Base-by-base conservation (phyloP, 2,797 vertebrate species). In the Enteromius thamalakanensis region DNA sequence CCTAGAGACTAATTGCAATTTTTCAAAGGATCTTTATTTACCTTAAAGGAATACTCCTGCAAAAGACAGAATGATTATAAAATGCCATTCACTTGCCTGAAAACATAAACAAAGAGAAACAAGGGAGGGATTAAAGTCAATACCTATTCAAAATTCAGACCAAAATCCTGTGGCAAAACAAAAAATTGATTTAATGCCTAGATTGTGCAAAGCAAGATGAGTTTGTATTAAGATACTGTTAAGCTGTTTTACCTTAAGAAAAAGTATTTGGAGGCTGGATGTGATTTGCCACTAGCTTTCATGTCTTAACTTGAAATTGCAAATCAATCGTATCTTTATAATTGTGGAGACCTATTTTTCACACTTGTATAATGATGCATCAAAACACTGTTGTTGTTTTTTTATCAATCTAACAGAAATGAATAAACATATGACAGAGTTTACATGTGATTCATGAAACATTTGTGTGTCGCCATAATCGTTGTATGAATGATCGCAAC, bases 1-100 rank as follows among this genome's bases (percentile, higher is more conserved):
- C 14, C 58, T 75, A 49, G 62, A 49, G 62, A 49, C 67, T 1
- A 68, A 91, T 90, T 87, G 26, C 64, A 89, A 87, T 87, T 91
- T 92, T 91, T 85, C 85, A 88, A 74, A 90, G 87, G 87, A 91
- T 72, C 64, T 67, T 68, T 51, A 71, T 89, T 87, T 86, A 87
- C 80, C 87, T 79, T 88, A 89, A 89, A 90, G 90, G 86, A 89
- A 87, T 85, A 72, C 82, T 90, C 83, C 87, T 88, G 83, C 81
- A 90, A 87, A 92, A 89, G 90, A 91, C 89, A 87, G 88, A 93
- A 90, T 93, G 90, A 92, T 93, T 91, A 91, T 88, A 88, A 87
- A 89, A 87, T 81, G 87, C 90, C 91, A 94, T 93, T 93, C 92
- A 92, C 90, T 90, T 91, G 92, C 90, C 90, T 93, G 91, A 90